Percentiles rank a stretch among this genome's conserved stretches.
phyloP scores from a whole-genome alignment of 1,140 invertebrate genomes.

The Galleria mellonella region DNA sequence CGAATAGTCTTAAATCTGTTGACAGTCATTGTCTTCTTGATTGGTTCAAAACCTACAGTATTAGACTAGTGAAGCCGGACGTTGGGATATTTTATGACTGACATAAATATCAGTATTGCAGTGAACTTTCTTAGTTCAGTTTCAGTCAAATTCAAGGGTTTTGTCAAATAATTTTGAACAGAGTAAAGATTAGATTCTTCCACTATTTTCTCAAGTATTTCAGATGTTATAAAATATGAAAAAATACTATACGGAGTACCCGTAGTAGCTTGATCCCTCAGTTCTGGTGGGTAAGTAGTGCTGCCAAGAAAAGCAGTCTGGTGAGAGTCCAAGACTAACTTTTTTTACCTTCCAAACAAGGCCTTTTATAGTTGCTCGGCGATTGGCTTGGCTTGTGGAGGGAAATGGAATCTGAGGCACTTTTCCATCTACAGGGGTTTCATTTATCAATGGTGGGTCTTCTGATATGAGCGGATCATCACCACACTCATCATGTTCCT shows the following conservation, averaged over 20 bases:
- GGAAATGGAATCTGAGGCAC: slow-evolving; percentile 30
- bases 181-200: slow-evolving; percentile 41
- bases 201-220: slow-evolving; percentile 31
- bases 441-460: slow-evolving; percentile 34
- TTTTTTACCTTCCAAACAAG: slow-evolving; percentile 39
- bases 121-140: slow-evolving; percentile 41
- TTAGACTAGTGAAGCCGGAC: slow-evolving; percentile 37
- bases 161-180: slow-evolving; percentile 34
- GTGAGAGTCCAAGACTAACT: slow-evolving; percentile 34
- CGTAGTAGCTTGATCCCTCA: slow-evolving; percentile 25
- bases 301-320: slow-evolving; percentile 40
- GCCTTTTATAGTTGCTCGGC: slow-evolving; percentile 22
- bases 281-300: slow-evolving; percentile 38
- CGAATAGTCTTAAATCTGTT: slow-evolving; percentile 42
- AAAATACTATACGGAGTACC: slow-evolving; percentile 39
- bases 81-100: slow-evolving; percentile 39
- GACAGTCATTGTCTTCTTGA: slow-evolving; percentile 32
- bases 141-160: slow-evolving; percentile 31
- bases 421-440: slow-evolving; percentile 22
- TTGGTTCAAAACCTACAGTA: slow-evolving; percentile 35
- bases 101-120: slow-evolving; percentile 40
- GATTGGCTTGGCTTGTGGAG: slow-evolving; percentile 19
- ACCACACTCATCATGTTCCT: slow-evolving; percentile 27
- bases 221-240: slow-evolving; percentile 40
- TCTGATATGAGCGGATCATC: slow-evolving; percentile 29